These are phyloP conservation scores for Leucophenga montana DNA, from an alignment of 2,888 invertebrate species.

Conservation along the genomic window DNA sequence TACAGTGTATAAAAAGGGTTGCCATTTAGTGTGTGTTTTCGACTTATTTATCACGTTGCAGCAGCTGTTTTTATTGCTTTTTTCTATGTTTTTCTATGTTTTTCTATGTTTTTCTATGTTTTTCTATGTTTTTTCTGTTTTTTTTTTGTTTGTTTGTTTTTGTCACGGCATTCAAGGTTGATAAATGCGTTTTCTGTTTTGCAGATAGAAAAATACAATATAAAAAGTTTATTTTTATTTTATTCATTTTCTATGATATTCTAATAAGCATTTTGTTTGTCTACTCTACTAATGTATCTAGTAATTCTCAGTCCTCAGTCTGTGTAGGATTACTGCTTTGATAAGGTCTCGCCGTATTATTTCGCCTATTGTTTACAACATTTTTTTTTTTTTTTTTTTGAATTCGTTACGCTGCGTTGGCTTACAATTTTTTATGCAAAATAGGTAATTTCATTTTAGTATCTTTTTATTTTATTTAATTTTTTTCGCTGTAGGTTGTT, in stretches of 20 bases:
- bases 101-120: no score
- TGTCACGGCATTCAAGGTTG: constrained; percentile 27
- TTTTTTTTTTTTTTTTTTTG: not conserved
- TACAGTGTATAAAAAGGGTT: no score
- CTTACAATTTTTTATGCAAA: constrained; percentile 24
- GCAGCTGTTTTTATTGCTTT: constrained; percentile 45
- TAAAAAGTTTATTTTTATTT: no score
- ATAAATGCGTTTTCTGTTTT: constrained; percentile 11
- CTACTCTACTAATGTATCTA: not conserved
- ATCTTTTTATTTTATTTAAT: not conserved
- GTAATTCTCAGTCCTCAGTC: no score
- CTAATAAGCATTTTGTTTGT: constrained; percentile 12
- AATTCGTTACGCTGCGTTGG: constrained; percentile 14
- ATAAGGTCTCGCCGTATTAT: constrained; percentile 9
- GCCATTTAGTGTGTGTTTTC: constrained; percentile 39
- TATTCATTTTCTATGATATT: not conserved
- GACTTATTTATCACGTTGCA: not conserved
- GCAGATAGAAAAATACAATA: not conserved
- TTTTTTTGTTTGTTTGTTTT: constrained; percentile 20
- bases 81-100: constrained; percentile 14
- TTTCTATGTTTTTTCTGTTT: constrained; percentile 11
- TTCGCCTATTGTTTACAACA: not conserved
- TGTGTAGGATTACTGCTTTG: not conserved
- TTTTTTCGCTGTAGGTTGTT: not conserved
- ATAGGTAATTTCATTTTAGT: constrained; percentile 1